Base-by-base conservation (phyloP, 1,140 invertebrate species). In the Alviniconcha marisindica region DNA sequence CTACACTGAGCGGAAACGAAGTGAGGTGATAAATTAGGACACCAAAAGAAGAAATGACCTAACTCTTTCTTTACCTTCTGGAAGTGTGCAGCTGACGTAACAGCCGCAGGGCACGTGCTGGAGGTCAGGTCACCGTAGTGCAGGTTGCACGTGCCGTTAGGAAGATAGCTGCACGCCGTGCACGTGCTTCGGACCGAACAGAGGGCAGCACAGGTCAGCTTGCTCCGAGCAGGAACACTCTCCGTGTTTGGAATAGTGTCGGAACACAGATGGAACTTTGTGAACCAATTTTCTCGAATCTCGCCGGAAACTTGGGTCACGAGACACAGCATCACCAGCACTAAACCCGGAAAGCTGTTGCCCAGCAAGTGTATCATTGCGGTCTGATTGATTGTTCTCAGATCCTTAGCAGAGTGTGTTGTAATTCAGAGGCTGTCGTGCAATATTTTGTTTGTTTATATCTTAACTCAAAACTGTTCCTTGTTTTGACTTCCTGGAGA, bases 81-180 rank as follows among this genome's bases (percentile, higher is more conserved):
- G 24, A 51, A 51, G 28, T 76, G 73, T 10, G 38, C 40, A 12
- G 73, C 14, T 15, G 73, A 51, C 2, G 40, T 40, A 18, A 24
- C 42, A 33, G 42, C 2, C n/a, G 0, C 2, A 33, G 7, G 0
- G 31, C 73, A 76, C 42, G 44, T 31, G 73, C 2, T 2, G 14
- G 44, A 33, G 44, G 44, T 28, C 24, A 76, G 40, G 44, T 76
- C 73, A 76, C 5, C 73, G 10, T 48, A 3, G 33, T 76, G 73
- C 44, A 76, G 31, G 40, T 54, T 51, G 73, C 73, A 76, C 73
- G 73, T 51, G 73, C 73, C 73, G 24, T 76, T 42, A 24, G 3
- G 38, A 2, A 33, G 24, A 38, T 51, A 76, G 38, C 42, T 76
- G 42, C 24, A 76, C 0, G 38, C 73, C 0, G 33, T 76, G 73